Evolutionary conservation across 1,140 invertebrate species (phyloP).

Genomic region (Drosophila jambulina): DNA sequence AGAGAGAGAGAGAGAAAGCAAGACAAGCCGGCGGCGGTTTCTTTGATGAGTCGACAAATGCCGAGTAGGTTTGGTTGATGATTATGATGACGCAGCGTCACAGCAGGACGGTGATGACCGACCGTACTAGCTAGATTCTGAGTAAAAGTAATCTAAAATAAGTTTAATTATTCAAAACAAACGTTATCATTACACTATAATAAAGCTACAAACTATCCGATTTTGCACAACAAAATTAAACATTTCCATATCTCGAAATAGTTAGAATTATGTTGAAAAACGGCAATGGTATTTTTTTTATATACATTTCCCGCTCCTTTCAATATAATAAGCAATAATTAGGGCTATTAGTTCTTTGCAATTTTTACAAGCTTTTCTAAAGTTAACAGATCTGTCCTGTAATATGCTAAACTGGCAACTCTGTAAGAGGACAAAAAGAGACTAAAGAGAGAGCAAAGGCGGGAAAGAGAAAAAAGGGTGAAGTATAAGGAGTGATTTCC

Average conservation of each 20-base stretch:
- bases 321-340: background rate
- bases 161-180: background rate
- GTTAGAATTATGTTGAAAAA: too few relatives aligned
- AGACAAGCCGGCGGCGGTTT: conserved; percentile 45
- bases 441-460: background rate
- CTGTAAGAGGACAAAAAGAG: conserved; percentile 9
- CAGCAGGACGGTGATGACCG: conserved; percentile 2
- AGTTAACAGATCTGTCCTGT: too few relatives aligned
- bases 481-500: conserved; percentile 19
- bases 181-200: too few relatives aligned
- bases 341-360: background rate
- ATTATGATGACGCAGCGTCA: conserved; percentile 44
- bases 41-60: conserved; percentile 49
- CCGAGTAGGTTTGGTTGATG: conserved; percentile 14
- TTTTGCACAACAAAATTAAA: too few relatives aligned
- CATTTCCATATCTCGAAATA: too few relatives aligned
- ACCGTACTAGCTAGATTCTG: background rate
- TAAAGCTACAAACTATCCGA: too few relatives aligned
- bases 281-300: too few relatives aligned
- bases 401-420: background rate
- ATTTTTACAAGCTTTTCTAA: background rate
- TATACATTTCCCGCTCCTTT: too few relatives aligned
- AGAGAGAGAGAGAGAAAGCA: conserved; percentile 14
- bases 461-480: background rate
- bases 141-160: background rate